Conservation (phyloP, 2,888 invertebrate species). For the Psylliodes chrysocephalus region DNA sequence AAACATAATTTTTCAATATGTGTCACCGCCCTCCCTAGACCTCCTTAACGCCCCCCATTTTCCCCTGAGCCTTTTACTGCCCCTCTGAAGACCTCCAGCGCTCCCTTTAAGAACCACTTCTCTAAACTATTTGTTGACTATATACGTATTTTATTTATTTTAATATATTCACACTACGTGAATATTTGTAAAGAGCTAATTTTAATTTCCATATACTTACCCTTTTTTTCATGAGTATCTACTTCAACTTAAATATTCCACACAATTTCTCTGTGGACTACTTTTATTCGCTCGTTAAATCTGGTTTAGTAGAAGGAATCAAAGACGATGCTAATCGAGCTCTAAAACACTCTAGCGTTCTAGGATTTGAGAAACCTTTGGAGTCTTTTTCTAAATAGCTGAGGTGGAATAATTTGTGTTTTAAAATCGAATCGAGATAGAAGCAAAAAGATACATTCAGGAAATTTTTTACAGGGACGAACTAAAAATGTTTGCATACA, state of each 20-base stretch:
- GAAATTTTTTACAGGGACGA: background rate
- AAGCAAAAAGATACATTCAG: background rate
- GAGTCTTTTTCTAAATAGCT: conserved; percentile 15
- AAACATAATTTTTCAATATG: too few species aligned
- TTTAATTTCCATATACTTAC: background rate
- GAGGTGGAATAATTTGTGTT: conserved; percentile 19
- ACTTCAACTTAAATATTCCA: background rate
- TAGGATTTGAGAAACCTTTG: conserved; percentile 18
- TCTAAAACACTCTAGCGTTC: conserved; percentile 17
- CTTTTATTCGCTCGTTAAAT: conserved; percentile 16
- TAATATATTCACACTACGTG: too few species aligned
- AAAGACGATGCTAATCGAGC: conserved; percentile 26
- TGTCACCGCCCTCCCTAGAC: too few species aligned
- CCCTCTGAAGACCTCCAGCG: too few species aligned
- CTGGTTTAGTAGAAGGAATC: conserved; percentile 7
- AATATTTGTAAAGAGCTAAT: too few species aligned
- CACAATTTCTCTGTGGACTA: background rate
- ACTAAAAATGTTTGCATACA: background rate
- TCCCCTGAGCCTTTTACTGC: too few species aligned
- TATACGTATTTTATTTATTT: too few species aligned
- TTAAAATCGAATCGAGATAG: background rate
- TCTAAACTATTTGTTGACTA: too few species aligned
- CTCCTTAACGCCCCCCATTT: too few species aligned
- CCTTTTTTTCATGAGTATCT: background rate
- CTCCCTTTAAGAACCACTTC: too few species aligned